Percentiles rank a stretch among this genome's conserved stretches.
These are phyloP conservation scores for Apteryx owenii DNA, from an alignment of 2,113 vertebrate species.

Conservation along the genomic window DNA sequence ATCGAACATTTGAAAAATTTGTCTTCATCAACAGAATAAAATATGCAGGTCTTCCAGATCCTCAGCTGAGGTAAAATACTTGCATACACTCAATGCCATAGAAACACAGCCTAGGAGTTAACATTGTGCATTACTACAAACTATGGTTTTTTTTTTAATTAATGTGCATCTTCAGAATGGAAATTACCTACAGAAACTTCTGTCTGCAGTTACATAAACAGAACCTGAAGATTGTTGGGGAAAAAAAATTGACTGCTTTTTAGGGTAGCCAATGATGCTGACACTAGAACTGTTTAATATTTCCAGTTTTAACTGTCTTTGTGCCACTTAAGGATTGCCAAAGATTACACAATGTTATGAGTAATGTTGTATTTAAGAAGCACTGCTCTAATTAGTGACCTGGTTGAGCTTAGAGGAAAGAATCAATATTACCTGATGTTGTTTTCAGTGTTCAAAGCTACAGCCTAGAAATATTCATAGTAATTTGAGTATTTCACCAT, in stretches of 20 bases:
- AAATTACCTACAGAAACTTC: neutral
- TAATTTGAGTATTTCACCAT: neutral
- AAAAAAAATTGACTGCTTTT: neutral
- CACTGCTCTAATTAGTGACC: neutral
- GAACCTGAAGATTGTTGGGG: fast-evolving
- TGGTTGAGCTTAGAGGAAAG: neutral
- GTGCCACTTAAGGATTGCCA: neutral
- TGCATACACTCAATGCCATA: neutral
- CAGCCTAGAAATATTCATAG: neutral
- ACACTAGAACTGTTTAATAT: neutral
- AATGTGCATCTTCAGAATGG: neutral
- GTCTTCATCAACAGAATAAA: conserved; percentile 47
- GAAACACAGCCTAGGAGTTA: neutral
- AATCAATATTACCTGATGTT: neutral
- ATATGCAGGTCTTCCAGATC: neutral
- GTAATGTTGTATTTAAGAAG: neutral
- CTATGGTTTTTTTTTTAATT: neutral
- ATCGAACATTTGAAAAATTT: neutral
- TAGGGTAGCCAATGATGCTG: neutral
- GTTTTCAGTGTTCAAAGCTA: neutral
- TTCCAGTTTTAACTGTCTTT: neutral
- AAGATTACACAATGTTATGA: neutral
- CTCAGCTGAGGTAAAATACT: neutral
- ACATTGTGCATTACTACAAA: conserved; percentile 30
- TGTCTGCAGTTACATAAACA: too few relatives aligned